Conservation (phyloP, 1,140 invertebrate species). For the Magallana angulata region DNA sequence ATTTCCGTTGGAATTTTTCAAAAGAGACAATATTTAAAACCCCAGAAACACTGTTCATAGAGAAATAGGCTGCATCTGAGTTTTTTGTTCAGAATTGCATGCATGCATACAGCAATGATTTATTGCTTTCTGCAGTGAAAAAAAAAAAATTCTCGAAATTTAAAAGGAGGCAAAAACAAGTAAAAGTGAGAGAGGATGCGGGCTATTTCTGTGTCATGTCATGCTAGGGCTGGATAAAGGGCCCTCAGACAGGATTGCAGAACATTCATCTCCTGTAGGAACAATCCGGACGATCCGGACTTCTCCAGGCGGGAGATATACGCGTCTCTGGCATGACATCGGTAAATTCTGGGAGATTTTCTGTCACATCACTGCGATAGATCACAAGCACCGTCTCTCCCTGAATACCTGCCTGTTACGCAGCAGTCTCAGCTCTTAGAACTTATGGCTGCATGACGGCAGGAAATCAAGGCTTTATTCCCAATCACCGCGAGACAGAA, state of each 20-base stretch:
- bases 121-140: too few species aligned
- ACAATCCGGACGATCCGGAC: not conserved
- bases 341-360: not conserved
- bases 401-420: not conserved
- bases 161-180: too few species aligned
- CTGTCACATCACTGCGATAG: constrained; percentile 13
- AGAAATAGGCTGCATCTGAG: too few species aligned
- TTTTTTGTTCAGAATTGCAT: too few species aligned
- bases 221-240: not conserved
- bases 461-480: constrained; percentile 12
- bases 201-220: not conserved
- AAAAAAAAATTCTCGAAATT: too few species aligned
- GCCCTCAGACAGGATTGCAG: not conserved
- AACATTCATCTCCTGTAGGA: not conserved
- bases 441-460: not conserved
- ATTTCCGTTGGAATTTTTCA: too few species aligned
- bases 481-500: not conserved
- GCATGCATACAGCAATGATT: too few species aligned
- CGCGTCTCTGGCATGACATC: constrained; percentile 11
- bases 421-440: not conserved
- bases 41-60: too few species aligned
- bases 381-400: not conserved
- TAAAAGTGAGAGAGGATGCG: too few species aligned
- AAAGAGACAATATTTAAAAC: too few species aligned
- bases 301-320: not conserved